A percentile compares a stretch with the other conserved stretches of the same genome.
These are phyloP conservation scores for Rhodinocichla rosea DNA, from an alignment of 2,113 vertebrate genomes.

Conservation along the genomic window DNA sequence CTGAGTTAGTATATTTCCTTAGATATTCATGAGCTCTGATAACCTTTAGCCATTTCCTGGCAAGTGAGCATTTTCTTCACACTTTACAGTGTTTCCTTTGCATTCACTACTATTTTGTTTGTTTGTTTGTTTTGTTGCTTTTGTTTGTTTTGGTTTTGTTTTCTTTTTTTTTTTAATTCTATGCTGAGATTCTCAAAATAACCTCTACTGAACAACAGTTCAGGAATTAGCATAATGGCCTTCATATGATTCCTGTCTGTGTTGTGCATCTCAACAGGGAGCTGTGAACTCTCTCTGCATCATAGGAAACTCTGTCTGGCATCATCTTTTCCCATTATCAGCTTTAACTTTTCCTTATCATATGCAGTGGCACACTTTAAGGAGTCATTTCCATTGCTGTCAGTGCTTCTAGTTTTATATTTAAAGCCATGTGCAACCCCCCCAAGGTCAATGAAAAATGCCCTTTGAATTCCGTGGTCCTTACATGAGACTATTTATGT, in stretches of 20 bases:
- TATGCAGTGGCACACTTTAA: background rate
- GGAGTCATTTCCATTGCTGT: slow-evolving; percentile 6
- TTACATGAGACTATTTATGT: background rate
- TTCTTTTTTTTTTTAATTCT: background rate
- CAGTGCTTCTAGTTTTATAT: background rate
- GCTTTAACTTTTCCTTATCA: background rate
- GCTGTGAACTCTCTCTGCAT: background rate
- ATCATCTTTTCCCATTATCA: background rate
- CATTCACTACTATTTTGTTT: background rate
- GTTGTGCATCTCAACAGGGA: background rate
- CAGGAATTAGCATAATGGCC: background rate
- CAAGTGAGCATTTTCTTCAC: background rate
- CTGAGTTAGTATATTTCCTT: background rate
- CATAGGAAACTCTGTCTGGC: background rate
- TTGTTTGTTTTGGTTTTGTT: background rate
- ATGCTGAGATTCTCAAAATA: slow-evolving; percentile 10
- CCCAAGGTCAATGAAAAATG: background rate
- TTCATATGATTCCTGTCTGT: background rate
- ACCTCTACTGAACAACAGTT: background rate
- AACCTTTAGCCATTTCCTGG: background rate
- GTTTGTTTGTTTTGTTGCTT: background rate
- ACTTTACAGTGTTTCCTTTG: background rate
- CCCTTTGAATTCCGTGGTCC: background rate
- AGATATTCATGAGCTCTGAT: background rate
- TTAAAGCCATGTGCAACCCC: background rate